Base-by-base conservation (phyloP, 2,113 vertebrate genomes). In the Platysteira castanea region DNA sequence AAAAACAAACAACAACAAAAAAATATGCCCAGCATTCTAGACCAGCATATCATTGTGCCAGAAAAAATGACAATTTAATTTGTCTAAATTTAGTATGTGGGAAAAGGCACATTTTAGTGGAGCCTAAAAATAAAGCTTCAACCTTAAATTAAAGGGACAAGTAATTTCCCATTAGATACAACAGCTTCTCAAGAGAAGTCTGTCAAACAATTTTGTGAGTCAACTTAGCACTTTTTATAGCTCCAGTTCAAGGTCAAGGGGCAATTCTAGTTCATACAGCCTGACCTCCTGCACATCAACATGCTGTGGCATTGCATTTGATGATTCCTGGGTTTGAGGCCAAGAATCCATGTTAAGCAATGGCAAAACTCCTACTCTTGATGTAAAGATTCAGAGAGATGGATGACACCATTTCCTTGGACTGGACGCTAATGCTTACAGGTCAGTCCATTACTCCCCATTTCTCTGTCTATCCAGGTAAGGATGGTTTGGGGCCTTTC, bases 71-170 rank as follows among this genome's bases (percentile, higher is more conserved):
- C 73, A 84, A 84, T 52, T 95, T 92, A 71, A 81, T 95, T 84
- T 91, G 31, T 57, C 57, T 91, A 69, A 87, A 95, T 87, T 85
- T 91, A 92, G 69, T 15, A 70, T 10, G 11, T 47, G 15, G 35
- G 39, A 71, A 92, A 74, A 67, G 39, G 56, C 30, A 78, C 14
- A 92, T 93, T 93, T 84, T 37, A 78, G 47, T 12, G 13, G 6
- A 89, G 31, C 42, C 67, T 84, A 95, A 94, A 95, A 94, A 89
- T 82, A 89, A 1, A 89, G 30, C 73, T 83, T 84, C 54, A 89
- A 26, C 37, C 37, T 79, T 68, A 75, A 80, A 88, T 89, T 80
- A 80, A 93, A 91, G 22, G 37, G 44, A 85, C 11, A 39, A 68
- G 46, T 35, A 30, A 75, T 87, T 82, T 95, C 61, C 52, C 31